Evolutionary conservation across 2,113 vertebrate species (phyloP).

Genomic region (Mystacornis crossleyi): DNA sequence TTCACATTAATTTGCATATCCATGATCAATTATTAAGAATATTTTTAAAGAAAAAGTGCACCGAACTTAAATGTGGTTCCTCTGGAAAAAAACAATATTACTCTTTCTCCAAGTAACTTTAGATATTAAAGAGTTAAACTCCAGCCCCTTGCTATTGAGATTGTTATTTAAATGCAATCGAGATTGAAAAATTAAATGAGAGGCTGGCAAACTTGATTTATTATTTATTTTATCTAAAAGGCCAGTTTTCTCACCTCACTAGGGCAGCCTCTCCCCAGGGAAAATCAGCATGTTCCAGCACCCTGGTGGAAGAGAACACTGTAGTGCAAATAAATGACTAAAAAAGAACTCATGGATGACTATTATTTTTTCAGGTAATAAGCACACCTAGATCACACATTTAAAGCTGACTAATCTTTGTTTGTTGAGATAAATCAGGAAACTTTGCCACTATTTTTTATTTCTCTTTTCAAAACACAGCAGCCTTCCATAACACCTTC

Average conservation of each 20-base stretch:
- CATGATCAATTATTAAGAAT: not conserved
- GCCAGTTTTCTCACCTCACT: not conserved
- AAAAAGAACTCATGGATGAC: not conserved
- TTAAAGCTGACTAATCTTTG: not conserved
- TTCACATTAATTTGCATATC: not conserved
- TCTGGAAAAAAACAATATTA: not conserved
- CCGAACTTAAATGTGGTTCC: not conserved
- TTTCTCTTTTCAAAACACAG: not conserved
- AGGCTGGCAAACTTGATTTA: not conserved
- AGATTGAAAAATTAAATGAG: not conserved
- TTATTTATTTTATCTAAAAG: not conserved
- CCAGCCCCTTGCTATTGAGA: not conserved
- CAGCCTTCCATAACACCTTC: not conserved
- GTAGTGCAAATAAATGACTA: not conserved
- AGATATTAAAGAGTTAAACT: not conserved
- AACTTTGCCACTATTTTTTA: not conserved
- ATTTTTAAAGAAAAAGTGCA: not conserved
- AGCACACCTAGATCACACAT: not conserved
- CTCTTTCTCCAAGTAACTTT: not conserved
- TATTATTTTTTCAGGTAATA: not conserved
- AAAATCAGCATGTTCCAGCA: not conserved
- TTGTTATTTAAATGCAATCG: not conserved
- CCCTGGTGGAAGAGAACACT: not conserved
- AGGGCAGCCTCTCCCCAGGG: not conserved
- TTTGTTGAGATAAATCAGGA: not conserved